These are phyloP conservation scores for Semnornis frantzii DNA, from an alignment of 2,113 vertebrate genomes.

Conservation along the genomic window DNA sequence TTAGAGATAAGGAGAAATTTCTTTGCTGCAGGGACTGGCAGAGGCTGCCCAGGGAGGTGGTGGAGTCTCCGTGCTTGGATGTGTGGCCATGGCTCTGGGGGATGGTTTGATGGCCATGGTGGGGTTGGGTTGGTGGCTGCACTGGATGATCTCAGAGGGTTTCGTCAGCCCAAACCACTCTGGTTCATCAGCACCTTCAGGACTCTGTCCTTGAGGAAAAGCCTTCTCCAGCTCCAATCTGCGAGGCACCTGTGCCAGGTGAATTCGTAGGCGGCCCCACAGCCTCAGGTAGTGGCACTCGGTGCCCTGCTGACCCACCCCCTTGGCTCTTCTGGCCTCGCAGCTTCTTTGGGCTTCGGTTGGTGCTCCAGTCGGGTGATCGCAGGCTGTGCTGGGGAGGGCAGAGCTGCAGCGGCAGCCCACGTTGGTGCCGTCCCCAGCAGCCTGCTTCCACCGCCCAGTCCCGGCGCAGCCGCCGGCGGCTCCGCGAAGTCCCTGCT, in stretches of 20 bases:
- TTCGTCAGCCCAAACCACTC: too few relatives aligned
- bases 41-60: too few relatives aligned
- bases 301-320: not conserved
- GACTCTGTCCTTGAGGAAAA: not conserved
- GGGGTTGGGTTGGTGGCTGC: too few relatives aligned
- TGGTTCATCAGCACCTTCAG: not conserved
- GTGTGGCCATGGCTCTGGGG: too few relatives aligned
- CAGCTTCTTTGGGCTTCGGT: not conserved
- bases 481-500: not conserved
- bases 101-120: too few relatives aligned
- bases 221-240: not conserved
- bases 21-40: too few relatives aligned
- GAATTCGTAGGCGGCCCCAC: not conserved
- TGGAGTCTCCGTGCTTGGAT: too few relatives aligned
- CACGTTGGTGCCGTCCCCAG: not conserved
- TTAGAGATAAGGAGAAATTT: too few relatives aligned
- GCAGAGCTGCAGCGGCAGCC: not conserved
- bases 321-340: not conserved
- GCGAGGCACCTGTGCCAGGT: not conserved
- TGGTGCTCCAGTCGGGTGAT: not conserved
- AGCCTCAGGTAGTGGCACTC: not conserved
- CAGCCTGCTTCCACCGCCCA: not conserved
- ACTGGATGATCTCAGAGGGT: too few relatives aligned
- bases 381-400: not conserved
- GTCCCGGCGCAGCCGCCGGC: not conserved